These are phyloP conservation scores for Hyperoplus lanceolatus DNA, from an alignment of 2,797 vertebrate species.

Conservation along the genomic window DNA sequence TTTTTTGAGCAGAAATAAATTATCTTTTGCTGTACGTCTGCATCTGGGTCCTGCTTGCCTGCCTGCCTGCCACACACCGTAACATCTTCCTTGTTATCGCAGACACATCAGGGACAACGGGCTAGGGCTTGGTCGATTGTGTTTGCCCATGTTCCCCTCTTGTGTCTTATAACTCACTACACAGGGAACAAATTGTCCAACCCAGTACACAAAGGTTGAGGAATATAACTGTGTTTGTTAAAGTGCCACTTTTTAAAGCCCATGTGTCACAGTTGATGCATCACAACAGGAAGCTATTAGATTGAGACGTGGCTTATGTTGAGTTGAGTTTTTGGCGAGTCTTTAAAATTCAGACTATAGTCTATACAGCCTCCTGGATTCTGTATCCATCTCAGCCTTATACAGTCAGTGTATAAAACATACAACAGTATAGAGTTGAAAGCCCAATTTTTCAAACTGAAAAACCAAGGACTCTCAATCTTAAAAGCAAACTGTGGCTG, in stretches of 20 bases:
- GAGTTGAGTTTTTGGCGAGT: not conserved
- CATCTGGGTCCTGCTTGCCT: too few species aligned
- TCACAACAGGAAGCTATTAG: conserved; percentile 1
- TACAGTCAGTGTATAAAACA: conserved; percentile 38
- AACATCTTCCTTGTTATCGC: conserved; percentile 25
- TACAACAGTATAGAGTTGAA: conserved; percentile 1
- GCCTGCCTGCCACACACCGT: too few species aligned
- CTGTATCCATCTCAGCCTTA: conserved; percentile 14
- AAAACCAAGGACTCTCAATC: conserved; percentile 18
- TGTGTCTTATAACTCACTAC: not conserved
- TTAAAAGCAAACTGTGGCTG: conserved; percentile 27
- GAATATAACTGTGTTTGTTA: not conserved
- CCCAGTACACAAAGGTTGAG: not conserved
- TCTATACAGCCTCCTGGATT: not conserved
- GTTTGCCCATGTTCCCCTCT: not conserved
- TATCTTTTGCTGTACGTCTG: too few species aligned
- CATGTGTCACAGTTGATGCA: not conserved
- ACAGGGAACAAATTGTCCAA: conserved; percentile 2
- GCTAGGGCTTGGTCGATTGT: too few species aligned
- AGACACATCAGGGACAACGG: conserved; percentile 17
- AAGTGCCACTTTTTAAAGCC: not conserved
- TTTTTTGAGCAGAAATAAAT: too few species aligned
- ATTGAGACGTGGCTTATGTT: not conserved
- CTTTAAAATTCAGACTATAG: conserved; percentile 1
- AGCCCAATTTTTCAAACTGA: conserved; percentile 29